Conservation (phyloP, 2,113 vertebrate species). For the Otus sunia region DNA sequence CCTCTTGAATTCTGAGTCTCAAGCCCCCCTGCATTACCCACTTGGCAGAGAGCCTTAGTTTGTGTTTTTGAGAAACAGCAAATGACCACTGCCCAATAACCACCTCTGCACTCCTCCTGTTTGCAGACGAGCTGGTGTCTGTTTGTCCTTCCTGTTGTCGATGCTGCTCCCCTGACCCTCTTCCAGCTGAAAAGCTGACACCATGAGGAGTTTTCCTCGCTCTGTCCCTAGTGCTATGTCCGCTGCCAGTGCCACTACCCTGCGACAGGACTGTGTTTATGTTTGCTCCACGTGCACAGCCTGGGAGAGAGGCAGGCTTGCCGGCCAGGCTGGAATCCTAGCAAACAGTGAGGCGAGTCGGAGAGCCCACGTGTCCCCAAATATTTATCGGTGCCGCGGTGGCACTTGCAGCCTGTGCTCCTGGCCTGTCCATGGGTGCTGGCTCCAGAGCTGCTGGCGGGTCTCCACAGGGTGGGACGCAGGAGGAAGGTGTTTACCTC, state of each 20-base stretch:
- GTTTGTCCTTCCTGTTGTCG: background rate
- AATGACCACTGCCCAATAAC: background rate
- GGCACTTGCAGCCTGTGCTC: background rate
- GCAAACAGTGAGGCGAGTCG: background rate
- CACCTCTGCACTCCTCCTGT: background rate
- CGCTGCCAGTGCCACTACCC: background rate
- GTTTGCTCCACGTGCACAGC: background rate
- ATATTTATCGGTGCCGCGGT: background rate
- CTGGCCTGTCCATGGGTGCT: background rate
- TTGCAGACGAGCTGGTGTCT: background rate
- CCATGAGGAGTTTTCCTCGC: background rate
- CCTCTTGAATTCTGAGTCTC: accelerated
- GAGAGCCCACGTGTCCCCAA: background rate
- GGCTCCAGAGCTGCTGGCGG: background rate
- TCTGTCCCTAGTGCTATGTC: background rate
- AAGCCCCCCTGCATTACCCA: accelerated
- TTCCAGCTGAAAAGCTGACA: background rate
- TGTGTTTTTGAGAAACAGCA: background rate
- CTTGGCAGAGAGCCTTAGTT: background rate
- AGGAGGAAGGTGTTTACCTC: conserved; percentile 21
- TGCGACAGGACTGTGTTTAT: accelerated
- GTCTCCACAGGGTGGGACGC: accelerated
- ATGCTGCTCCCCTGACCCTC: background rate
- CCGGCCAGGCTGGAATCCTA: background rate
- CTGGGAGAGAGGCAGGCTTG: background rate